phyloP scores from a whole-genome alignment of 2,888 invertebrate species.

The Ptychoptera contaminata region DNA sequence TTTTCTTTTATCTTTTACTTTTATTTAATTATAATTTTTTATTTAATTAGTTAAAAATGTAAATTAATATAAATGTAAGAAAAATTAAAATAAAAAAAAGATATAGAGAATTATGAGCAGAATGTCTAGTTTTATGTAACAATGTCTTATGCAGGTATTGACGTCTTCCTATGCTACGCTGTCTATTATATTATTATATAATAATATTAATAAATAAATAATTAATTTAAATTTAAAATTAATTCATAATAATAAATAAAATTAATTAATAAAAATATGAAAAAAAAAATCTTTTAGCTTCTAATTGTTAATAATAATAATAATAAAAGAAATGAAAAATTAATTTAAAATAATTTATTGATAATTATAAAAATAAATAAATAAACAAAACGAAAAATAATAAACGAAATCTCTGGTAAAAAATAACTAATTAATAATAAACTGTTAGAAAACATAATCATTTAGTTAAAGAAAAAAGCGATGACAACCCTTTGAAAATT shows the following conservation, averaged over 20 bases:
- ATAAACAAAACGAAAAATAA: no score
- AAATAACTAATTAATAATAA: no score
- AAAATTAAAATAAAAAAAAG: not conserved
- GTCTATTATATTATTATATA: slow-evolving; percentile 24
- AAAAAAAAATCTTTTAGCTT: slow-evolving; percentile 4
- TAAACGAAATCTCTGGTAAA: no score
- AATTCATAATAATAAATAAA: slow-evolving; percentile 6
- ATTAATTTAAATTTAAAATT: not conserved
- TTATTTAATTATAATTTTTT: not conserved
- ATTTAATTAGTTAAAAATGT: not conserved
- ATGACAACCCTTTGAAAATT: no score
- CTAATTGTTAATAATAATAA: slow-evolving; percentile 1
- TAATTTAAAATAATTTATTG: not conserved
- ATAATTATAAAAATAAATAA: no score
- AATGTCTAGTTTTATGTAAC: slow-evolving; percentile 25
- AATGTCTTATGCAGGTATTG: slow-evolving; percentile 36
- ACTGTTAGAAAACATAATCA: no score
- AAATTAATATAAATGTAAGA: not conserved
- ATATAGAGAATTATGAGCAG: slow-evolving; percentile 2
- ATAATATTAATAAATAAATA: not conserved
- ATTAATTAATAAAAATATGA: slow-evolving; percentile 11
- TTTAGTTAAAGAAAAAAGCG: no score
- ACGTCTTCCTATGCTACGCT: slow-evolving; percentile 36
- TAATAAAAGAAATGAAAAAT: slow-evolving; percentile 7
- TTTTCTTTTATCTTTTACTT: not conserved